Percentiles rank a stretch among this genome's conserved stretches.
These are phyloP conservation scores for Brienomyrus brachyistius DNA, from an alignment of 2,113 vertebrate species.

Conservation along the genomic window DNA sequence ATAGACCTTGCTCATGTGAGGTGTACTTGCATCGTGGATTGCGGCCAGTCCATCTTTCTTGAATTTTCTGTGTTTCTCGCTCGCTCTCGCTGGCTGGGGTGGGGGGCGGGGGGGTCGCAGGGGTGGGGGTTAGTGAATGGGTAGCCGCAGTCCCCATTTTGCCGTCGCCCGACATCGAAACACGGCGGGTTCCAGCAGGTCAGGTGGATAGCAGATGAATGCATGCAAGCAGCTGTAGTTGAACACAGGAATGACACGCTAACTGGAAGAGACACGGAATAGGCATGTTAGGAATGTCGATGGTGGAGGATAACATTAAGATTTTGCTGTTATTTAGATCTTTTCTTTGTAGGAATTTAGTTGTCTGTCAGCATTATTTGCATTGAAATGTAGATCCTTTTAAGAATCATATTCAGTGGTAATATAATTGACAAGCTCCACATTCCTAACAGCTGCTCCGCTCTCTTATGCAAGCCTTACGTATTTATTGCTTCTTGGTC, in stretches of 20 bases:
- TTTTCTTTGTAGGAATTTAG: neutral
- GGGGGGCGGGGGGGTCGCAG: constrained; percentile 8
- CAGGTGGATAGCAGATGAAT: neutral
- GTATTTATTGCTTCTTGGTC: neutral
- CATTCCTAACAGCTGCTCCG: neutral
- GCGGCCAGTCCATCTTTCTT: constrained; percentile 8
- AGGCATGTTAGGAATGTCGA: neutral
- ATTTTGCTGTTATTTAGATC: neutral
- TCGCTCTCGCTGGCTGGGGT: constrained; percentile 19
- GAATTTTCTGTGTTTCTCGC: constrained; percentile 3
- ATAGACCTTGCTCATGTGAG: neutral
- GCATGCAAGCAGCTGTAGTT: neutral
- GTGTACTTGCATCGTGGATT: constrained; percentile 20
- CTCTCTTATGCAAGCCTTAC: neutral
- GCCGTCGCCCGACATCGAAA: neutral
- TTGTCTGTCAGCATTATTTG: neutral
- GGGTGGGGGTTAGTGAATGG: neutral
- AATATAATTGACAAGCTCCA: neutral
- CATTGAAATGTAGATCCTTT: neutral
- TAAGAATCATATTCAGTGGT: neutral
- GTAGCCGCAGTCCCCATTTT: constrained; percentile 17
- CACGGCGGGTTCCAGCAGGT: neutral
- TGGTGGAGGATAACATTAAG: neutral
- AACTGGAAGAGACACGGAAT: neutral
- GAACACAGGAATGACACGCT: neutral